These are phyloP conservation scores for Laticauda colubrina DNA, from an alignment of 2,113 vertebrate species.

Conservation along the genomic window DNA sequence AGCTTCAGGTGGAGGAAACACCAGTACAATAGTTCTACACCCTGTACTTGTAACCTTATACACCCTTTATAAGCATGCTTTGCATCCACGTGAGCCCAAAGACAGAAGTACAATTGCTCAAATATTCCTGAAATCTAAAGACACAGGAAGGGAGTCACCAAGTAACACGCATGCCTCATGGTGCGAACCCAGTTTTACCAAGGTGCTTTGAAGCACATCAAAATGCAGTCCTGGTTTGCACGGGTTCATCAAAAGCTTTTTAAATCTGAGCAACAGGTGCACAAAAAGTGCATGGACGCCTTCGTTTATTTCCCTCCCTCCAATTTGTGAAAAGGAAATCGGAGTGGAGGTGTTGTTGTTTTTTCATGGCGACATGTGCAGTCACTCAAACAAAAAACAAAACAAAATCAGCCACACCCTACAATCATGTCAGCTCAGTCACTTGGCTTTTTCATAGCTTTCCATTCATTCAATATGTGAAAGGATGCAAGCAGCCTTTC, in stretches of 20 bases:
- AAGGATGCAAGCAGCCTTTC: neutral
- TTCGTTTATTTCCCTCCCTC: neutral
- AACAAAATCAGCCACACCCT: conserved; percentile 3
- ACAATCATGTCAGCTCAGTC: neutral
- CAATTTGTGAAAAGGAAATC: neutral
- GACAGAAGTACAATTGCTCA: neutral
- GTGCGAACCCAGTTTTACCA: neutral
- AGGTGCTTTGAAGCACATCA: neutral
- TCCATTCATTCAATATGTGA: neutral
- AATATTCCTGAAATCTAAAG: neutral
- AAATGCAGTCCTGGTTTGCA: neutral
- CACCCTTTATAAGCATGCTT: neutral
- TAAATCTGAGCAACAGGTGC: too few relatives aligned
- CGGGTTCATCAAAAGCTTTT: neutral
- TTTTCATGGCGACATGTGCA: neutral
- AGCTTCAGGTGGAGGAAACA: too few relatives aligned
- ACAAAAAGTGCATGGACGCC: neutral
- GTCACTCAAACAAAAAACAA: neutral
- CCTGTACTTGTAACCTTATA: neutral
- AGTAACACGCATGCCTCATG: neutral
- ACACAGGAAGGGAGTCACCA: neutral
- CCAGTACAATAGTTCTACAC: neutral
- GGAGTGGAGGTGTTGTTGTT: neutral
- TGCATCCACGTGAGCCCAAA: neutral
- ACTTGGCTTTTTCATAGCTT: neutral